These are phyloP conservation scores for Platyura marginata DNA, from an alignment of 1,140 invertebrate species.

Conservation along the genomic window DNA sequence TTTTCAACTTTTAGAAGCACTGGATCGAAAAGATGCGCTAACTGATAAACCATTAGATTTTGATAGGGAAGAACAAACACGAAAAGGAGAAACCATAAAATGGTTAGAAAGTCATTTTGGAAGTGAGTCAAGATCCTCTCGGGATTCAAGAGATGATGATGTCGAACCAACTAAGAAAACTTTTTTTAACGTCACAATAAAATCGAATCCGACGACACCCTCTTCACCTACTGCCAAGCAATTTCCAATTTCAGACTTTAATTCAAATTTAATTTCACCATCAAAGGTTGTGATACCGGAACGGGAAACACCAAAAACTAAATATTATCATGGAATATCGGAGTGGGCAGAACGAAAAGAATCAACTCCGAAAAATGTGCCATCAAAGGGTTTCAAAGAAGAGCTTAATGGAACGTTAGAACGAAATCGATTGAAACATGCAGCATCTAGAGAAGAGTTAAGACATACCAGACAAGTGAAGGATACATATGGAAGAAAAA, in stretches of 20 bases:
- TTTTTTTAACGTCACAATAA: slow-evolving; percentile 62
- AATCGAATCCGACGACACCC: slow-evolving; percentile 33
- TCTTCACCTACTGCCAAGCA: slow-evolving; percentile 15
- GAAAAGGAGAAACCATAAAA: slow-evolving; percentile 72
- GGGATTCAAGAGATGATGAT: slow-evolving; percentile 38
- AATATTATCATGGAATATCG: slow-evolving; percentile 49
- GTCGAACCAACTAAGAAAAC: slow-evolving; percentile 41
- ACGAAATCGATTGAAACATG: slow-evolving; percentile 15
- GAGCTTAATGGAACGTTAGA: slow-evolving; percentile 22
- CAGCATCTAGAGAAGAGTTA: slow-evolving; percentile 5
- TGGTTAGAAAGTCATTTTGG: slow-evolving; percentile 83
- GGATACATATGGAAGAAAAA: background rate
- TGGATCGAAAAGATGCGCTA: slow-evolving; percentile 54
- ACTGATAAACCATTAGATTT: slow-evolving; percentile 63
- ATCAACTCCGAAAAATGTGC: slow-evolving; percentile 11
- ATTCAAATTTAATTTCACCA: background rate
- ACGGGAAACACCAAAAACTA: slow-evolving; percentile 22
- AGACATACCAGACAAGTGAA: background rate
- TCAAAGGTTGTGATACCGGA: background rate
- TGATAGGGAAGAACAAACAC: slow-evolving; percentile 71
- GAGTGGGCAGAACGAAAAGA: slow-evolving; percentile 55
- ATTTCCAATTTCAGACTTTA: background rate
- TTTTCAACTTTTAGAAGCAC: slow-evolving; percentile 15
- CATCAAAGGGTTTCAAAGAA: slow-evolving; percentile 20
- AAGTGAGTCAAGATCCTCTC: slow-evolving; percentile 60